A percentile compares a stretch with the other conserved stretches of the same genome.
These are phyloP conservation scores for Epinotia demarniana DNA, from an alignment of 2,888 invertebrate species.

Conservation along the genomic window DNA sequence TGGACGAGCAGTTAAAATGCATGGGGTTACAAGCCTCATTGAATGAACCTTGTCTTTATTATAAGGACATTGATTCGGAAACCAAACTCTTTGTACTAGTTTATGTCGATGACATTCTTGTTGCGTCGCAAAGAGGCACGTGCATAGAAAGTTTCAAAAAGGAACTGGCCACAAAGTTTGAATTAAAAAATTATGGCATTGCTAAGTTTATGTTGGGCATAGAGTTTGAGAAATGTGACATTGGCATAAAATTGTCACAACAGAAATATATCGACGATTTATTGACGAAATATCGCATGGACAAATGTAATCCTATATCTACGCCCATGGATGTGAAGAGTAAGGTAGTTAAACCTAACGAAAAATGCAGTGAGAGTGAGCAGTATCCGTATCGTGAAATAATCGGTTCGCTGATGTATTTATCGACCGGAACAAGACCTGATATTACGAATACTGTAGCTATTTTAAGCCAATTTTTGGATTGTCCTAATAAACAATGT, in stretches of 20 bases:
- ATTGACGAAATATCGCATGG: neutral
- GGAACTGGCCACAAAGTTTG: slow-evolving; percentile 12
- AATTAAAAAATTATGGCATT: slow-evolving; percentile 19
- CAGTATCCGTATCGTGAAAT: slow-evolving; percentile 8
- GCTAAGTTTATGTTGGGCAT: slow-evolving; percentile 17
- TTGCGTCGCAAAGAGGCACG: neutral
- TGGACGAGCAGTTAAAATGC: neutral
- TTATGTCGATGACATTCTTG: neutral
- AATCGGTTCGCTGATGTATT: neutral
- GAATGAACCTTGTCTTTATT: neutral
- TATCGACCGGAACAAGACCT: slow-evolving; percentile 6
- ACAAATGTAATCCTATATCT: neutral
- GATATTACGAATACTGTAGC: slow-evolving; percentile 2
- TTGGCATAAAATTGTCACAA: no score
- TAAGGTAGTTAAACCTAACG: neutral
- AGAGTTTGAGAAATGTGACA: slow-evolving; percentile 3
- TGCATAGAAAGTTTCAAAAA: slow-evolving; percentile 8
- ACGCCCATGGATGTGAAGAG: slow-evolving; percentile 3
- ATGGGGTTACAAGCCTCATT: neutral
- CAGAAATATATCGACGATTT: slow-evolving; percentile 13
- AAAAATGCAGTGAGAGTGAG: neutral
- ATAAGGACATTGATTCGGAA: neutral
- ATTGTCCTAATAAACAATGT: neutral
- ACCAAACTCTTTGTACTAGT: slow-evolving; percentile 8
- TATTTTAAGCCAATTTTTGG: neutral